Evolutionary conservation across 1,140 invertebrate species (phyloP).

Genomic region (Contarinia nasturtii): DNA sequence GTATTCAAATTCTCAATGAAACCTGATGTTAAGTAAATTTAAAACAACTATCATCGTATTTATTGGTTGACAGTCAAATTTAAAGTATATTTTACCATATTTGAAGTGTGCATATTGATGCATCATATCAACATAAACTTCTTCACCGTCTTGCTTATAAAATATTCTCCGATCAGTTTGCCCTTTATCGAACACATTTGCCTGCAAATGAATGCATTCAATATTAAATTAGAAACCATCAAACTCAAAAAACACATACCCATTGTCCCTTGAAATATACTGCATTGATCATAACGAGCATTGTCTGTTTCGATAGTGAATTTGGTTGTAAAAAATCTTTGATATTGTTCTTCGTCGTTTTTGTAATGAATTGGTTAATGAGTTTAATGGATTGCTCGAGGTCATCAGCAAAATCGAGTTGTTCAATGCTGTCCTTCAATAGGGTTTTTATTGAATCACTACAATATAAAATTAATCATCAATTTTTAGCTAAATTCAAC

Average conservation of each 20-base stretch:
- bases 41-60: too few species aligned
- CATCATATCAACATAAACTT: too few species aligned
- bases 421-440: slow-evolving; percentile 26
- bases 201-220: too few species aligned
- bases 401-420: slow-evolving; percentile 39
- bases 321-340: slow-evolving; percentile 36
- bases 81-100: too few species aligned
- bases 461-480: too few species aligned
- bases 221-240: too few species aligned
- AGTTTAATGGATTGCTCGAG: slow-evolving; percentile 30
- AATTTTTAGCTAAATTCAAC: too few species aligned
- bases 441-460: slow-evolving; percentile 21
- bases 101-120: too few species aligned
- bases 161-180: slow-evolving; percentile 29
- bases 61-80: too few species aligned
- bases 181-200: too few species aligned
- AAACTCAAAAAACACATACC: slow-evolving; percentile 15
- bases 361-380: slow-evolving; percentile 70
- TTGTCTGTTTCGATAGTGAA: slow-evolving; percentile 42
- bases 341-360: slow-evolving; percentile 60
- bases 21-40: too few species aligned
- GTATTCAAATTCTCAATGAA: slow-evolving; percentile 43
- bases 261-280: slow-evolving; percentile 82
- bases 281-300: slow-evolving; percentile 66
- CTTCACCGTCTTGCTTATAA: slow-evolving; percentile 42